A percentile compares a stretch with the other conserved stretches of the same genome.
Evolutionary conservation across 2,797 vertebrate genomes (phyloP).

Genomic region (Pitangus sulphuratus): DNA sequence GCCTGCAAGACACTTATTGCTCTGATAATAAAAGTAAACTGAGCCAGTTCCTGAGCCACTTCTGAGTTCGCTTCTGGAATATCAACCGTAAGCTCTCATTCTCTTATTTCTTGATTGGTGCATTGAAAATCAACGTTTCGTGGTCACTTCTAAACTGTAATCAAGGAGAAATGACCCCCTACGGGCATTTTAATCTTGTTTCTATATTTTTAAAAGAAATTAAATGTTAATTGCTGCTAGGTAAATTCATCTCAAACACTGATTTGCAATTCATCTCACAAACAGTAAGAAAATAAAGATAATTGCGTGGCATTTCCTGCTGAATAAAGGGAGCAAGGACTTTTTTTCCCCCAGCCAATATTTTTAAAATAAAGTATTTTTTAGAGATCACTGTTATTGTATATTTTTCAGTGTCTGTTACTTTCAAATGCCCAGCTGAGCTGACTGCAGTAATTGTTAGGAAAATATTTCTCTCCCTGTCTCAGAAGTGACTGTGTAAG

Average conservation of each 20-base stretch:
- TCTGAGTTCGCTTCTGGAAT: neutral
- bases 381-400: constrained; percentile 22
- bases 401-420: constrained; percentile 17
- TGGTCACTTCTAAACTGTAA: constrained; percentile 34
- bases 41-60: constrained; percentile 20
- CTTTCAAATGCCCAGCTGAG: neutral
- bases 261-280: constrained; percentile 41
- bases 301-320: constrained; percentile 70
- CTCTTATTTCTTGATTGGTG: constrained; percentile 58
- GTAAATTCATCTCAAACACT: constrained; percentile 25
- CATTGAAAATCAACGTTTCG: constrained; percentile 17
- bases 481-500: constrained; percentile 42
- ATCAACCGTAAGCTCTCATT: neutral
- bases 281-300: constrained; percentile 69
- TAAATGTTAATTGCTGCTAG: constrained; percentile 58
- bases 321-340: constrained; percentile 15
- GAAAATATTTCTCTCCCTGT: constrained; percentile 65
- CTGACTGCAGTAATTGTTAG: constrained; percentile 61
- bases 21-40: constrained; percentile 27
- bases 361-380: constrained; percentile 60
- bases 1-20: neutral
- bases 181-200: constrained; percentile 53
- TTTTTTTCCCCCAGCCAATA: neutral
- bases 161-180: constrained; percentile 39
- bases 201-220: constrained; percentile 60